Evolutionary conservation across 2,113 vertebrate species (phyloP).

Genomic region (Pituophis catenifer): DNA sequence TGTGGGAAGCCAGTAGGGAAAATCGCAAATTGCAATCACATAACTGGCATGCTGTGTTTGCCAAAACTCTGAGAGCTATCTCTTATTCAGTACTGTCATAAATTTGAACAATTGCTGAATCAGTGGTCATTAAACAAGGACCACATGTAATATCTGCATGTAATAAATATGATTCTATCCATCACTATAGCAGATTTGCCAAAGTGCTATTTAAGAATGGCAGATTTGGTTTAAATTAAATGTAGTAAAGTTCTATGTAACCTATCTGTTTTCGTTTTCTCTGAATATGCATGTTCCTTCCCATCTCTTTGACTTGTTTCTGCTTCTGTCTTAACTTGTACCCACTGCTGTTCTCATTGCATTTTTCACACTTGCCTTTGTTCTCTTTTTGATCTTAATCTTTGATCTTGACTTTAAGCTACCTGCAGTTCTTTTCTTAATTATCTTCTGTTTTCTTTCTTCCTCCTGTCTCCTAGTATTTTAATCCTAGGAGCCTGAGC

Average conservation of each 20-base stretch:
- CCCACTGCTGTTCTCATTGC: neutral
- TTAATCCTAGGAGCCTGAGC: neutral
- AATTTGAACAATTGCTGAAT: neutral
- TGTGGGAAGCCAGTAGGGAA: neutral
- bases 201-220: neutral
- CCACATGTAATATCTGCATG: neutral
- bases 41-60: neutral
- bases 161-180: neutral
- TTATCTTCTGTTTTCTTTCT: neutral
- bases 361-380: neutral
- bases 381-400: neutral
- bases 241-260: neutral
- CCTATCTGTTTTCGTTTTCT: neutral
- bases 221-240: neutral
- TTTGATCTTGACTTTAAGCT: too few species aligned
- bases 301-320: neutral
- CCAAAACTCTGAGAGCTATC: neutral
- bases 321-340: neutral
- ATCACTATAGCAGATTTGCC: neutral
- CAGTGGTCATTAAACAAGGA: neutral
- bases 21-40: neutral
- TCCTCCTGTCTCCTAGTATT: neutral
- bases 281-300: neutral
- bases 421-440: neutral
- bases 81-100: neutral